Evolutionary conservation across 2,888 invertebrate species (phyloP).

Genomic region (Melipona beecheii): DNA sequence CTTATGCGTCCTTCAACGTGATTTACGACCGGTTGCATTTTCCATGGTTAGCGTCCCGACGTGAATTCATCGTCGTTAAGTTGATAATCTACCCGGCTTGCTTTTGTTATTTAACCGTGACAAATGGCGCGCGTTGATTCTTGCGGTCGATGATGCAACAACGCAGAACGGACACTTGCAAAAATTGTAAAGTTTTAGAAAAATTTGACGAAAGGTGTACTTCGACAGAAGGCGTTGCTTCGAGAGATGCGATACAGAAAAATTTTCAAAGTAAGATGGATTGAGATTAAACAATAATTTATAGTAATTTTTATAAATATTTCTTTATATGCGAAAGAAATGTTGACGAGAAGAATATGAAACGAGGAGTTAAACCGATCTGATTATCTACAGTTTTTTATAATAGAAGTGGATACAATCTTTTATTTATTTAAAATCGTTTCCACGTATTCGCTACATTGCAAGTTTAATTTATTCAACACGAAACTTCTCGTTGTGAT

Average conservation of each 20-base stretch:
- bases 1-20: not conserved
- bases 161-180: not conserved
- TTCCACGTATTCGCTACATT: not conserved
- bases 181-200: not conserved
- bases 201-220: not conserved
- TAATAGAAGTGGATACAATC: no score
- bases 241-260: not conserved
- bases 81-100: not conserved
- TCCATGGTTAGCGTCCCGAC: not conserved
- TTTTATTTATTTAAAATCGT: no score
- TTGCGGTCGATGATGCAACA: not conserved
- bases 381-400: no score
- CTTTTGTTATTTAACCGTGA: not conserved
- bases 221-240: not conserved
- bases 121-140: not conserved
- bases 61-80: not conserved
- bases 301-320: no score
- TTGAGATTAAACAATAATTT: no score
- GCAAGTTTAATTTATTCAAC: not conserved
- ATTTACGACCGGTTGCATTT: not conserved
- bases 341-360: no score
- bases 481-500: not conserved
- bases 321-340: no score
- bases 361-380: no score
- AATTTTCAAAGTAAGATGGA: not conserved